Percentiles rank a stretch among this genome's conserved stretches.
These are phyloP conservation scores for Shinisaurus crocodilurus DNA, from an alignment of 2,113 vertebrate species.

Conservation along the genomic window DNA sequence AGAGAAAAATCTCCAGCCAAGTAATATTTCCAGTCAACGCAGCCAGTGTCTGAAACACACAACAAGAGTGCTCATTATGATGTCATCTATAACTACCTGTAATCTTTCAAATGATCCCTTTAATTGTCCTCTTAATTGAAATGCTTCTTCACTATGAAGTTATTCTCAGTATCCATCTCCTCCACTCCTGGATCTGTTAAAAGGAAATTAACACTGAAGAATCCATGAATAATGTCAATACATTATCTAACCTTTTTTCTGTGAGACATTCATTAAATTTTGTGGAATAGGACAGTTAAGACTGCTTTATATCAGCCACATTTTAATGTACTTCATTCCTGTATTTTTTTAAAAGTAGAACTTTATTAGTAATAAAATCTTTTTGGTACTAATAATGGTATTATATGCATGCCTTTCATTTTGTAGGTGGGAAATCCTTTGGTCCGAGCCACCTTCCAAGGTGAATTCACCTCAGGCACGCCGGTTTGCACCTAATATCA, in stretches of 20 bases:
- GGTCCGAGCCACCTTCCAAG: conserved; percentile 91
- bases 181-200: fast-evolving
- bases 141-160: fast-evolving
- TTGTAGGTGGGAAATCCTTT: conserved; percentile 95
- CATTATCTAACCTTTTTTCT: neutral
- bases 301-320: neutral
- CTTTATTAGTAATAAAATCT: conserved; percentile 5
- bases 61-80: neutral
- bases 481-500: conserved; percentile 94
- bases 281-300: neutral
- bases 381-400: neutral
- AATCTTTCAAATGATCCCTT: neutral
- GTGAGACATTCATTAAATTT: conserved; percentile 10
- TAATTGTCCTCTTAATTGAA: neutral
- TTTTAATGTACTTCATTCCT: conserved; percentile 25
- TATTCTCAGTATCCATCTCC: neutral
- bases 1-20: neutral
- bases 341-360: neutral
- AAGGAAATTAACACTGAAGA: neutral
- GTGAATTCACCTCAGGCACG: conserved; percentile 90
- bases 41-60: neutral
- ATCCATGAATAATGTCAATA: neutral
- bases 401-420: conserved; percentile 49
- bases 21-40: neutral
- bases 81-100: neutral